Conservation (phyloP, 2,797 vertebrate genomes). For the Rhinichthys osculus region DNA sequence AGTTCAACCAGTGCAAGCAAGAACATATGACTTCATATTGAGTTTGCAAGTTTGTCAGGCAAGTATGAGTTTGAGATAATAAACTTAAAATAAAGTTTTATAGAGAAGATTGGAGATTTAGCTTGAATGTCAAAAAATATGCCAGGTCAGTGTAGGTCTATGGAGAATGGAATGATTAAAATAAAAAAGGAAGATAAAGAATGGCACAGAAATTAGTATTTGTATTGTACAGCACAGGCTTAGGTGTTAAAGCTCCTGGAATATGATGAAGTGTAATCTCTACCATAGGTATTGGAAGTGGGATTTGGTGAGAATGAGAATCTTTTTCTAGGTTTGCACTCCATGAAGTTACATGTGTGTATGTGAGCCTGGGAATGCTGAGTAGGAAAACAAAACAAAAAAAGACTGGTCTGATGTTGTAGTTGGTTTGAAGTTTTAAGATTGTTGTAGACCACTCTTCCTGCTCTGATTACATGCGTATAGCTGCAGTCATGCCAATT, state of each 20-base stretch:
- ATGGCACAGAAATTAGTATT: constrained; percentile 14
- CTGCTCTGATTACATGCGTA: not conserved
- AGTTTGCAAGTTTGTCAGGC: not conserved
- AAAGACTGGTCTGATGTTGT: not conserved
- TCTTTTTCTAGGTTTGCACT: constrained; percentile 3
- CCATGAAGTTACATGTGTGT: not conserved
- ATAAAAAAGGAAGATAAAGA: constrained; percentile 6
- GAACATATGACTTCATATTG: not conserved
- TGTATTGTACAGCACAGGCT: constrained; percentile 26
- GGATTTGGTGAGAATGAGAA: not conserved
- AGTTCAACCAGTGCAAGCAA: not conserved
- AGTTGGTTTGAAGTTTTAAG: not conserved
- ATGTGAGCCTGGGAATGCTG: not conserved
- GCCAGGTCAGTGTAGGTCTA: not conserved
- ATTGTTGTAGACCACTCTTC: not conserved
- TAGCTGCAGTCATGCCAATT: not conserved
- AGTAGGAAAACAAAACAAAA: not conserved
- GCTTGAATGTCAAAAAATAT: not conserved
- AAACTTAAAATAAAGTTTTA: not conserved
- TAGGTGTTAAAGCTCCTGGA: constrained; percentile 6
- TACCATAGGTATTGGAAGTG: not conserved
- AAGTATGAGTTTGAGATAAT: not conserved
- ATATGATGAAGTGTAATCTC: not conserved
- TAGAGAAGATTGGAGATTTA: not conserved
- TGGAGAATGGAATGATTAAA: not conserved